Evolutionary conservation across 2,797 vertebrate genomes (phyloP).

Genomic region (Danionella dracula): DNA sequence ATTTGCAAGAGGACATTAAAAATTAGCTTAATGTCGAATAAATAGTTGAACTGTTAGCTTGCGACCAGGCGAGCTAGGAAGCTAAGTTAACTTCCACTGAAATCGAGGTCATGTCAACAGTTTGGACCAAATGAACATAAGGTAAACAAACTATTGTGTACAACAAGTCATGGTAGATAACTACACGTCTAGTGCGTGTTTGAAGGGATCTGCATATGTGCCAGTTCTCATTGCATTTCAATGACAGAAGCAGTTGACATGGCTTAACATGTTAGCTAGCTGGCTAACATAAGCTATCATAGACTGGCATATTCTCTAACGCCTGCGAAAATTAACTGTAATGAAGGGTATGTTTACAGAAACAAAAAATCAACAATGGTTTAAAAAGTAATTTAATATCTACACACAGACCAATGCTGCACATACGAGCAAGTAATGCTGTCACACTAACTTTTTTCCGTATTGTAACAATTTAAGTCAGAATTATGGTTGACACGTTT

Average conservation of each 20-base stretch:
- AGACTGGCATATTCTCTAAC: neutral
- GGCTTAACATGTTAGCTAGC: neutral
- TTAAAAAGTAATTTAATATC: neutral
- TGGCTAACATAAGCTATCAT: conserved; percentile 4
- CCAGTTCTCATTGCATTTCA: neutral
- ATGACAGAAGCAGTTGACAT: conserved; percentile 15
- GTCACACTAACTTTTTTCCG: neutral
- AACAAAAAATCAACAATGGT: too few relatives aligned
- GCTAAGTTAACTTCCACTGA: conserved; percentile 20
- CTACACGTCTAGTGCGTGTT: neutral
- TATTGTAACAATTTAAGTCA: neutral
- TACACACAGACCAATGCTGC: neutral
- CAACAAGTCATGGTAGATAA: neutral
- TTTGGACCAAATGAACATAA: neutral
- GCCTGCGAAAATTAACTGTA: too few relatives aligned
- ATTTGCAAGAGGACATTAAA: neutral
- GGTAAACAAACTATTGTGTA: neutral
- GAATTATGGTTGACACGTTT: too few relatives aligned
- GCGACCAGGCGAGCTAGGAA: neutral
- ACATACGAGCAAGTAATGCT: neutral
- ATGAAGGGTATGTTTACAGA: too few relatives aligned
- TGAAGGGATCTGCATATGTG: too few relatives aligned
- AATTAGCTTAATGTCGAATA: neutral
- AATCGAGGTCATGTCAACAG: conserved; percentile 6
- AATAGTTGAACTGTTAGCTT: neutral